These are phyloP conservation scores for Lordiphosa fenestrarum DNA, from an alignment of 2,888 invertebrate species.

Conservation along the genomic window DNA sequence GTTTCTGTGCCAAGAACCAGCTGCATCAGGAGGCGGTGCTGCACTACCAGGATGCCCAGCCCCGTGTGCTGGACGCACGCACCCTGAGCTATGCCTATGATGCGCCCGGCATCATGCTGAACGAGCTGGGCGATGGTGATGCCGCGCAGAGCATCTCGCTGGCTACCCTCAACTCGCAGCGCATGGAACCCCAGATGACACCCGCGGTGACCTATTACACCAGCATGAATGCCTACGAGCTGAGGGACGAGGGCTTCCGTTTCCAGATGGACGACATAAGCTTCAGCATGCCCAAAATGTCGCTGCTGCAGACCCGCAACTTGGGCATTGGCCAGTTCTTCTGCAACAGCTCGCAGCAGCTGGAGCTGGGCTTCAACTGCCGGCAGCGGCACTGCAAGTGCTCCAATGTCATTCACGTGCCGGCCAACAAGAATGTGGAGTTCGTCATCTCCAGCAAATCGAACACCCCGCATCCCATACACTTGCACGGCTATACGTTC, in stretches of 20 bases:
- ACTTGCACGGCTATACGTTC: conserved; percentile 77
- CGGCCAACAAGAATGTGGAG: conserved; percentile 70
- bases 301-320: conserved; percentile 75
- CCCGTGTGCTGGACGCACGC: conserved; percentile 44
- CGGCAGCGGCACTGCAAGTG: conserved; percentile 68
- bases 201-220: conserved; percentile 67
- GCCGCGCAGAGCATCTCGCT: conserved; percentile 48
- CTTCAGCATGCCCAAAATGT: conserved; percentile 69
- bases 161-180: conserved; percentile 54
- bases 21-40: conserved; percentile 76
- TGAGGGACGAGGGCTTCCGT: conserved; percentile 53
- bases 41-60: conserved; percentile 69
- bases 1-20: conserved; percentile 64
- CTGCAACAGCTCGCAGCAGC: conserved; percentile 72
- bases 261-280: conserved; percentile 77
- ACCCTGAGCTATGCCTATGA: conserved; percentile 66
- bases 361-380: conserved; percentile 66
- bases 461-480: conserved; percentile 71
- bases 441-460: conserved; percentile 70
- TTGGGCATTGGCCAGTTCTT: conserved; percentile 68
- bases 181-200: conserved; percentile 35
- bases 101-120: conserved; percentile 56
- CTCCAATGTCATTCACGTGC: conserved; percentile 76
- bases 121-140: conserved; percentile 62
- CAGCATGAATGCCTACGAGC: conserved; percentile 65